phyloP scores from a whole-genome alignment of 1,140 invertebrate species.

The Lepidostoma basale region DNA sequence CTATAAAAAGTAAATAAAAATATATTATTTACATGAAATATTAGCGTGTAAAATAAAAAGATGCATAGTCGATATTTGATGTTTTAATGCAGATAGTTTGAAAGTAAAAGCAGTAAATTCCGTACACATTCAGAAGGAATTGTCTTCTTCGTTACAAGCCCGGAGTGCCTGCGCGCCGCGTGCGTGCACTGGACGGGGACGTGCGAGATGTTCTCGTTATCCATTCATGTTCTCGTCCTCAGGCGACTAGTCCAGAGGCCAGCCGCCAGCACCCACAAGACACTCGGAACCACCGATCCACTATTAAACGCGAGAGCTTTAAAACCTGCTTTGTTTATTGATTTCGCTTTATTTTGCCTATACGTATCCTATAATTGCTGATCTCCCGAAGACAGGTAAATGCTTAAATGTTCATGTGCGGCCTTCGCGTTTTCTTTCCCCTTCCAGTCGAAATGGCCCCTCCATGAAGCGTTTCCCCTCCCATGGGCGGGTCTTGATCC shows the following conservation, averaged over 20 bases:
- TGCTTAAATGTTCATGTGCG: slow-evolving; percentile 7
- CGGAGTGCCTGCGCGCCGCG: no score
- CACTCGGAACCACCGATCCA: background rate
- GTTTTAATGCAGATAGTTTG: no score
- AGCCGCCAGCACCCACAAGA: background rate
- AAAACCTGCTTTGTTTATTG: background rate
- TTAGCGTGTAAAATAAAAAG: no score
- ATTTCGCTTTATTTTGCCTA: background rate
- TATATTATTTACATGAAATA: no score
- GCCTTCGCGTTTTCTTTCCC: slow-evolving; percentile 18
- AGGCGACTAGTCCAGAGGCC: background rate
- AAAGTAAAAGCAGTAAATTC: no score
- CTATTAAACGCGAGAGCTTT: background rate
- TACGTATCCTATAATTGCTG: slow-evolving; percentile 1
- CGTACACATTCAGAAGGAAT: no score
- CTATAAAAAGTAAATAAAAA: no score
- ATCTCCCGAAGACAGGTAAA: slow-evolving; percentile 1
- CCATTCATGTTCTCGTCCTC: slow-evolving; percentile 26
- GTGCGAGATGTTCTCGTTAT: slow-evolving; percentile 24
- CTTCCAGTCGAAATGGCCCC: background rate
- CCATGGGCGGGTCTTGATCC: slow-evolving; percentile 26
- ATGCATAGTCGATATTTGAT: no score
- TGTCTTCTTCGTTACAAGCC: no score
- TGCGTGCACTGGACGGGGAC: no score
- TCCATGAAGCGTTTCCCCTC: background rate